A percentile compares a stretch with the other conserved stretches of the same genome.
phyloP scores from a whole-genome alignment of 37 sponge, comb jelly and placozoan genomes.

The Hexactinellida sp. region DNA sequence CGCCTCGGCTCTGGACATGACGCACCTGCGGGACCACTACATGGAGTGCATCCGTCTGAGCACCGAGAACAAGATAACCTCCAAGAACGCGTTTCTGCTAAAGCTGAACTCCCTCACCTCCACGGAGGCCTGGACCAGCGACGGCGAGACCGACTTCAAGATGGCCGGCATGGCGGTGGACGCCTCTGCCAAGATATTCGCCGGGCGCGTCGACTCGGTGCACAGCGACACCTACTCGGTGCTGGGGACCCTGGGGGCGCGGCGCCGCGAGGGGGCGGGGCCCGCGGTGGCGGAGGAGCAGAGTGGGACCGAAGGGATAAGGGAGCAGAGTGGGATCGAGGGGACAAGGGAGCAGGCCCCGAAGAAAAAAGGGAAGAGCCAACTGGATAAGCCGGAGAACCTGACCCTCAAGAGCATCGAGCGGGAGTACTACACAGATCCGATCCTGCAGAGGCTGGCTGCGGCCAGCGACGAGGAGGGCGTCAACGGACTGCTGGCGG shows the following conservation, averaged over 20 bases:
- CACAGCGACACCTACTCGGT: constrained; percentile 79
- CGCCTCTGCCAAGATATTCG: constrained; percentile 98
- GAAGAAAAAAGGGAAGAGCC: background rate
- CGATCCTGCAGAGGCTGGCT: constrained; percentile 48
- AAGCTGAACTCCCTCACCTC: constrained; percentile 16
- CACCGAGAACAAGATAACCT: constrained; percentile 95
- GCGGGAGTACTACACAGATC: constrained; percentile 28
- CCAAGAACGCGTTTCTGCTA: constrained; percentile 82
- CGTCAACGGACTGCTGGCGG: constrained; percentile 45
- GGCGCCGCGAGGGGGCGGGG: constrained; percentile 19
- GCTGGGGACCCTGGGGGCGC: constrained; percentile 59
- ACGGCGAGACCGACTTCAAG: constrained; percentile 29
- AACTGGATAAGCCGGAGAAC: background rate
- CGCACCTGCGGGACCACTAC: constrained; percentile 82
- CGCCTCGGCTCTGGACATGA: background rate
- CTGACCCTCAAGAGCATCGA: background rate
- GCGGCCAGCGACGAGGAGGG: constrained; percentile 77
- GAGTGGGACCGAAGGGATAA: background rate
- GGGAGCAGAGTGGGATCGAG: background rate
- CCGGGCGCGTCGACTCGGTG: constrained; percentile 89
- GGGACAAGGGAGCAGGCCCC: background rate
- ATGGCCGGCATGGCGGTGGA: constrained; percentile 92
- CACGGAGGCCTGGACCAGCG: background rate
- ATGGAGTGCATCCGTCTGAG: constrained; percentile 86
- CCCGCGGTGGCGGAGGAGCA: background rate